Evolutionary conservation across 1,140 invertebrate genomes (phyloP).

Genomic region (Cyclina sinensis): DNA sequence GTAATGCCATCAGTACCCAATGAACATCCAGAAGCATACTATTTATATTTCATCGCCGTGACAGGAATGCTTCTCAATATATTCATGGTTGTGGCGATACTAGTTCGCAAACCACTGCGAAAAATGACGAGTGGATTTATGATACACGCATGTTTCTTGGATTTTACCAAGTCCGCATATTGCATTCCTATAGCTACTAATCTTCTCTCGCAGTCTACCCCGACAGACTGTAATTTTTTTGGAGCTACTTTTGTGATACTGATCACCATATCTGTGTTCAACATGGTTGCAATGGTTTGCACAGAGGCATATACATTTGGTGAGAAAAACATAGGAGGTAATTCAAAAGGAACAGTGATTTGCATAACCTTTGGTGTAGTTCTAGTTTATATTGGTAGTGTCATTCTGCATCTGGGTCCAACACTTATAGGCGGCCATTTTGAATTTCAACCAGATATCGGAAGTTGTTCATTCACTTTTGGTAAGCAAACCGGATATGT

Average conservation of each 20-base stretch:
- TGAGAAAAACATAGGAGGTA: slow-evolving; percentile 84
- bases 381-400: slow-evolving; percentile 85
- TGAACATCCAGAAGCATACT: slow-evolving; percentile 83
- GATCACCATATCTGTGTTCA: slow-evolving; percentile 85
- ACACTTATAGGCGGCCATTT: slow-evolving; percentile 86
- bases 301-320: slow-evolving; percentile 86
- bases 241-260: slow-evolving; percentile 84
- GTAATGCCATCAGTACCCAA: slow-evolving; percentile 3
- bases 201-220: slow-evolving; percentile 81
- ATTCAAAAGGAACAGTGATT: slow-evolving; percentile 82
- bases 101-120: slow-evolving; percentile 76
- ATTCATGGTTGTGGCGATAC: slow-evolving; percentile 80
- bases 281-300: slow-evolving; percentile 86
- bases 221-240: slow-evolving; percentile 81
- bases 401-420: slow-evolving; percentile 86
- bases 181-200: slow-evolving; percentile 86
- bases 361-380: slow-evolving; percentile 85
- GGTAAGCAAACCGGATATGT: slow-evolving; percentile 85
- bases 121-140: slow-evolving; percentile 85
- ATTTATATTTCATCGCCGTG: slow-evolving; percentile 83
- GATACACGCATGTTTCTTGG: slow-evolving; percentile 84
- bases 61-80: slow-evolving; percentile 83
- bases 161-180: slow-evolving; percentile 84
- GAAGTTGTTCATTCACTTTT: slow-evolving; percentile 85
- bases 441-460: slow-evolving; percentile 84